Base-by-base conservation (phyloP, 1,140 invertebrate species). In the Chlorops oryzae region DNA sequence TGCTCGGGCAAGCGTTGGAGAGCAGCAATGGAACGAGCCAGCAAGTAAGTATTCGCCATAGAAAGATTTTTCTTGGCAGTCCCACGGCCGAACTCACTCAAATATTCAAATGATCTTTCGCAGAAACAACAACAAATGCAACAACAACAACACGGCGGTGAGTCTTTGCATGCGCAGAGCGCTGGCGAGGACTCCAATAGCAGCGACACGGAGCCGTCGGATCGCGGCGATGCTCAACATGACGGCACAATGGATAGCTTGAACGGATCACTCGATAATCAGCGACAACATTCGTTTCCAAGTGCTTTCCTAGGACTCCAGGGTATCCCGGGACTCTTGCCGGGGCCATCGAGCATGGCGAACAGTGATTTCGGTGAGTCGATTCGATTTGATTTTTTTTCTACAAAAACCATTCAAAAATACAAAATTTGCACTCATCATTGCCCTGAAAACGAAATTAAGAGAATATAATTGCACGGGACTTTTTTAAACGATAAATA, bases 301-400 rank as follows among this genome's bases (percentile, higher is more conserved):
- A 80, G 82, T 44, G 80, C 83, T 32, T 75, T 87, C 32, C 72
- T 87, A 51, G 82, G 83, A 55, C 74, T 87, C 54, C 84, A 85
- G 81, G 84, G 84, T 80, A 77, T 82, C 62, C 70, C 78, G 66
- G 84, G 84, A 57, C 74, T 88, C 47, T 77, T 90, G 70, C 87
- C 88, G 47, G 88, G 88, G 65, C 88, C 88, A 12, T 90, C 88
- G 22, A 86, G 87, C 56, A 84, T 90, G 59, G 79, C 77, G 69
- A 55, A 75, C 75, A 81, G 87, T 72, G 88, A 82, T 76, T 90
- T 88, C 69, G 87, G 87, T 90, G 76, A 89, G 87, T 87, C 15
- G 3, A 39, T 17, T 21, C 27, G 23, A 4, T 18, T 53, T 40
- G 0, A n/a, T 15, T 40, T 40, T 40, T 40, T 15, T 40, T 5